Evolutionary conservation across 2,113 vertebrate species (phyloP).

Genomic region (Phodopus roborovskii): DNA sequence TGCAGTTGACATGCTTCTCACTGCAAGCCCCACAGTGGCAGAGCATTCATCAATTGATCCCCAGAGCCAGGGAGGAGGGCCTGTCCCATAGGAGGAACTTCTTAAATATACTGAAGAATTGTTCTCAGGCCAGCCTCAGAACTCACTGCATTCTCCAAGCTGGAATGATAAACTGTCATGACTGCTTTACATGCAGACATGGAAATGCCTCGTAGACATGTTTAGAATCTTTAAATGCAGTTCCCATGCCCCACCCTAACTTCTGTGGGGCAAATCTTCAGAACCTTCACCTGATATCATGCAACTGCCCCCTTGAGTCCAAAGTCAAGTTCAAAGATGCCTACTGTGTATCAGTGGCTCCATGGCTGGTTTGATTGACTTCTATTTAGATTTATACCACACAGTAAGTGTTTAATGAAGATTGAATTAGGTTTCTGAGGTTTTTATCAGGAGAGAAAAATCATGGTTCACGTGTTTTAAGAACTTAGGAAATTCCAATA

Average conservation of each 20-base stretch:
- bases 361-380: neutral
- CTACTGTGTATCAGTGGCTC: neutral
- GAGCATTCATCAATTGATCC: too few species aligned
- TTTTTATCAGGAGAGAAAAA: neutral
- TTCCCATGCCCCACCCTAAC: neutral
- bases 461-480: neutral
- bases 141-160: neutral
- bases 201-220: neutral
- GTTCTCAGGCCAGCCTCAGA: neutral
- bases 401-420: neutral
- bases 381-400: neutral
- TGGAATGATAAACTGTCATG: neutral
- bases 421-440: neutral
- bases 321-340: neutral
- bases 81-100: neutral
- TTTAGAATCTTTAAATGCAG: neutral
- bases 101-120: neutral
- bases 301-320: neutral
- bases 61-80: too few species aligned
- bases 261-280: neutral
- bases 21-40: neutral
- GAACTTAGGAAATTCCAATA: neutral
- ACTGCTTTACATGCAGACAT: neutral
- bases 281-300: neutral
- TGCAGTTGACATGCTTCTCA: rapidly evolving